These are phyloP conservation scores for Epizoanthus scotinus DNA, from an alignment of 92 coral and sea anemone genomes.

Conservation along the genomic window DNA sequence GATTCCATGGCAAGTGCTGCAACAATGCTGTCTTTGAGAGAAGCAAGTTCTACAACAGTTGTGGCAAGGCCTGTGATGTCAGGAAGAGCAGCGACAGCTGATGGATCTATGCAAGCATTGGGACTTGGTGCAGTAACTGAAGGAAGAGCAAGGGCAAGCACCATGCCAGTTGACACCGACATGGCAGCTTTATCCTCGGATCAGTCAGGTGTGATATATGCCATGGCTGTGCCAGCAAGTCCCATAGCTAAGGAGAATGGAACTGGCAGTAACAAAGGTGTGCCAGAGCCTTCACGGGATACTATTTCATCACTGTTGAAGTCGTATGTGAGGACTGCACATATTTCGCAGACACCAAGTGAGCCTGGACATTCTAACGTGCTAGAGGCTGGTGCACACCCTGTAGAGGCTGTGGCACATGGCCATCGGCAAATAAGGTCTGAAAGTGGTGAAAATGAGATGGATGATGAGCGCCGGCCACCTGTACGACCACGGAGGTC, in stretches of 20 bases:
- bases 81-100: conserved; percentile 23
- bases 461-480: neutral
- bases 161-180: conserved; percentile 14
- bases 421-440: conserved; percentile 28
- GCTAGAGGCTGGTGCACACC: conserved; percentile 23
- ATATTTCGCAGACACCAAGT: conserved; percentile 7
- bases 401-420: conserved; percentile 7
- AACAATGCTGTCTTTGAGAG: neutral
- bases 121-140: conserved; percentile 1
- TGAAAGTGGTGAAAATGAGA: conserved; percentile 14
- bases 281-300: conserved; percentile 15
- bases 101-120: neutral
- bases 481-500: conserved; percentile 28
- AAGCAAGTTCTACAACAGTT: conserved; percentile 3
- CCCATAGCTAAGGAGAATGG: conserved; percentile 6
- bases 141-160: conserved; percentile 9
- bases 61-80: conserved; percentile 22
- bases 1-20: conserved; percentile 13
- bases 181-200: neutral
- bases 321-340: conserved; percentile 35
- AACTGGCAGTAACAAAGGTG: neutral
- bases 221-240: conserved; percentile 31
- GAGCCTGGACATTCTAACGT: neutral
- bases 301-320: conserved; percentile 35
- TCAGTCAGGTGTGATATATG: conserved; percentile 30